Evolutionary conservation across 2,888 invertebrate species (phyloP), one percentile per base, ranked within the genome.

Genomic region (Pharmacophagus antenor): DNA sequence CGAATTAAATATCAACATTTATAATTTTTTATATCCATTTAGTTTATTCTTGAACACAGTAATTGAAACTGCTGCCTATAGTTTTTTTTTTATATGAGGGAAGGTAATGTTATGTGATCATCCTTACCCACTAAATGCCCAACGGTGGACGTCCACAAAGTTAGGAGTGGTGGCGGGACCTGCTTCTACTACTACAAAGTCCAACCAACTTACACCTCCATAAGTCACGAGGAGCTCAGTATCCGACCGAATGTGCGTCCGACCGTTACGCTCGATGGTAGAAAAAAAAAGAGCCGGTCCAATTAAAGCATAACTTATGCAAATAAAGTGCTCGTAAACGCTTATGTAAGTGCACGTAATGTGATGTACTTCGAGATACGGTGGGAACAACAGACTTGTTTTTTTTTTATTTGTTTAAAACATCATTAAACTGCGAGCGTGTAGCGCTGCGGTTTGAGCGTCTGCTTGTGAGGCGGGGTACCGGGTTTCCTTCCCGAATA

Each of bases 231-330:
- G 12, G 31, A 31, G 31, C 31, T 31, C 3, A 12, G 3, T 31
- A 31, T 31, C 31, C 10, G 15, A 31, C 12, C 15, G 15, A 31
- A 10, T 31, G 10, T 12, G 3, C 31, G 8, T 10, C 31, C 8
- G 15, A 3, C 10, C 10, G 31, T 31, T 31, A 31, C 8, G 15
- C 31, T 31, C 10, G 12, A 31, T 31, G n/a, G n/a, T n/a, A n/a
- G n/a, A n/a, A n/a, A n/a, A n/a, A n/a, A 31, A 31, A 31, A 31
- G 15, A 3, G 8, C 31, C 31, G 10, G 10, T 31, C 31, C 12
- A 31, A 31, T 31, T 31, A 31, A 31, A 1, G 10, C 48, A 17
- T 48, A 22, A 23, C 48, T 48, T 48, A 48, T 48, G 48, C 22
- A 22, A 48, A 23, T 15, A n/a, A 6, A 12, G 4, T 17, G 12